phyloP scores from a whole-genome alignment of 2,888 invertebrate genomes.

The Macrophya alboannulata region DNA sequence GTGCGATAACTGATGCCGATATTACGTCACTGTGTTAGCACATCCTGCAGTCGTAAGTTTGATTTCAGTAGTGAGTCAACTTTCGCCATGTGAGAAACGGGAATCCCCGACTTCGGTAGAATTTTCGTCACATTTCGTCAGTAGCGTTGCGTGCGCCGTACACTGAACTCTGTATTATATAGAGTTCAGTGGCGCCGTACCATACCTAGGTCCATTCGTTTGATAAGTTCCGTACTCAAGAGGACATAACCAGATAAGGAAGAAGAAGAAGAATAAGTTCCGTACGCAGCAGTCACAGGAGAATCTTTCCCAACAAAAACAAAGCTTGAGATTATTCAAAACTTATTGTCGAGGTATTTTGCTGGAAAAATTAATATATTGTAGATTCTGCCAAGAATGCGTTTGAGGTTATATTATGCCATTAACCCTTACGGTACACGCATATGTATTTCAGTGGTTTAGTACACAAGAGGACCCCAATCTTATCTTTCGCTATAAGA shows the following conservation, averaged over 20 bases:
- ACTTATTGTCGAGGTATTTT: not conserved
- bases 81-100: not conserved
- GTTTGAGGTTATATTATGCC: not conserved
- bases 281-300: not conserved
- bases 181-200: too few species aligned
- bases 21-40: not conserved
- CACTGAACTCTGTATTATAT: too few species aligned
- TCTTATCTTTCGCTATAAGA: too few species aligned
- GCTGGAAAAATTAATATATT: not conserved
- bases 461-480: too few species aligned
- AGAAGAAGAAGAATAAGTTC: too few species aligned
- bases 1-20: not conserved
- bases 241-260: too few species aligned
- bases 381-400: not conserved
- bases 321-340: not conserved
- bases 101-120: not conserved
- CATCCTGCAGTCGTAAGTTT: not conserved
- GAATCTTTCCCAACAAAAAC: too few species aligned
- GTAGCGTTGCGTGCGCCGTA: not conserved
- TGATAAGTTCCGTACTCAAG: too few species aligned
- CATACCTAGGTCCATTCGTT: too few species aligned
- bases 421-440: too few species aligned
- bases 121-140: not conserved
- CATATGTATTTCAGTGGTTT: too few species aligned
- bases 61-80: not conserved